Evolutionary conservation across 2,797 vertebrate species (phyloP).

Genomic region (Pantherophis vulpinus): DNA sequence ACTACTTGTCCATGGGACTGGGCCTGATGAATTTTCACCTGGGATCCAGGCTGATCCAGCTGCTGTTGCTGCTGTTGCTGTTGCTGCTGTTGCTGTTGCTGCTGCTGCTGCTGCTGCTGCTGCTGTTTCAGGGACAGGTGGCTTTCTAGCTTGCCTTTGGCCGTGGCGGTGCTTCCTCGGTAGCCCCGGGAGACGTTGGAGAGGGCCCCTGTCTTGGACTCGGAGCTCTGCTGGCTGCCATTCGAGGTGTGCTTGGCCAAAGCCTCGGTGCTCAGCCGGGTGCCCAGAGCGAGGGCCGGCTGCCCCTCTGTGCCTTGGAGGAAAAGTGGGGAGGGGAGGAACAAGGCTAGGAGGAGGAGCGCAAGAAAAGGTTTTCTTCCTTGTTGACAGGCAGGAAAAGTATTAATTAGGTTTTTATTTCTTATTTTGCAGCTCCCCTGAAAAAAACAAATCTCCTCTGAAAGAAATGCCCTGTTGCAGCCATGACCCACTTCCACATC

Average conservation of each 20-base stretch:
- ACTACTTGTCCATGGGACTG: neutral
- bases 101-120: conserved; percentile 47
- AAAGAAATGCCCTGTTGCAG: neutral
- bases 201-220: conserved; percentile 14
- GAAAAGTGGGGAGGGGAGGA: neutral
- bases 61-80: conserved; percentile 12
- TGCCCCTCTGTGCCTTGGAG: conserved; percentile 10
- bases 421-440: neutral
- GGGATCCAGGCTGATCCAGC: neutral
- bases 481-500: neutral
- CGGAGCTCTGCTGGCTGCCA: conserved; percentile 26
- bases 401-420: neutral
- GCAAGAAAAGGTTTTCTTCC: neutral
- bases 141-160: conserved; percentile 54
- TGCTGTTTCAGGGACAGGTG: conserved; percentile 1
- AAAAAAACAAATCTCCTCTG: neutral
- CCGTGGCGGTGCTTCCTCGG: neutral
- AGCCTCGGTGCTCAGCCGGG: conserved; percentile 62
- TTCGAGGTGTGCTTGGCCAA: conserved; percentile 62
- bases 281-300: neutral
- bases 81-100: conserved; percentile 45
- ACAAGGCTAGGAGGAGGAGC: neutral
- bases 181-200: conserved; percentile 34
- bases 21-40: conserved; percentile 45
- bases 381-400: neutral